phyloP scores from a whole-genome alignment of 2,888 invertebrate species.

The Morinoia aosen region DNA sequence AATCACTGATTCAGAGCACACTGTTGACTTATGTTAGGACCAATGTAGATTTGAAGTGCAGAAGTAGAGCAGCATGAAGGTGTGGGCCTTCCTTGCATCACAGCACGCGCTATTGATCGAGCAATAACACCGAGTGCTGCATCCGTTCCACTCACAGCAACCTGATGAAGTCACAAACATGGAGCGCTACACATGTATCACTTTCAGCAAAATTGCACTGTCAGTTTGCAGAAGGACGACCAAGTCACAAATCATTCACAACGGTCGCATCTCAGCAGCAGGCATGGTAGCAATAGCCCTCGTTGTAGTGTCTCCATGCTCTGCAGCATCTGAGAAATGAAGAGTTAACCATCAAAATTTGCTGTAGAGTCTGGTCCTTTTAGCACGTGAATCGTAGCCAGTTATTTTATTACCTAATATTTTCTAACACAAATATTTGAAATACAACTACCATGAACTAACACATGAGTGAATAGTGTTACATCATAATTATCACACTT shows the following conservation, averaged over 20 bases:
- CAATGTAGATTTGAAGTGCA: neutral
- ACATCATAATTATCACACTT: too few relatives aligned
- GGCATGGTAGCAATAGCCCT: neutral
- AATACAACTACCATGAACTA: too few relatives aligned
- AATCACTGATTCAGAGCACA: neutral
- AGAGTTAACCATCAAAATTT: neutral
- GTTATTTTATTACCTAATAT: too few relatives aligned
- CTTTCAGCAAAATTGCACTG: neutral
- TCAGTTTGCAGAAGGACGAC: neutral
- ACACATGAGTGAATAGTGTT: too few relatives aligned
- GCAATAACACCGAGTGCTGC: conserved; percentile 4
- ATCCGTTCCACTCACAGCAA: neutral
- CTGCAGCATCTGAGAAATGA: neutral
- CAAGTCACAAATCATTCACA: neutral
- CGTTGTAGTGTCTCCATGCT: neutral
- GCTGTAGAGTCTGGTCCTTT: too few relatives aligned
- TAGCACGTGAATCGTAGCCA: too few relatives aligned
- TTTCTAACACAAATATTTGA: too few relatives aligned
- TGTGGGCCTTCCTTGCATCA: neutral
- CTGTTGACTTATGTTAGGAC: neutral
- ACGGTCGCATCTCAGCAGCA: neutral
- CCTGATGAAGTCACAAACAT: neutral
- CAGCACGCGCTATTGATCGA: neutral
- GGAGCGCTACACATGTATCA: neutral
- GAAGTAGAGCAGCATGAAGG: neutral